phyloP scores from a whole-genome alignment of 2,113 vertebrate genomes.

The Zapornia atra region DNA sequence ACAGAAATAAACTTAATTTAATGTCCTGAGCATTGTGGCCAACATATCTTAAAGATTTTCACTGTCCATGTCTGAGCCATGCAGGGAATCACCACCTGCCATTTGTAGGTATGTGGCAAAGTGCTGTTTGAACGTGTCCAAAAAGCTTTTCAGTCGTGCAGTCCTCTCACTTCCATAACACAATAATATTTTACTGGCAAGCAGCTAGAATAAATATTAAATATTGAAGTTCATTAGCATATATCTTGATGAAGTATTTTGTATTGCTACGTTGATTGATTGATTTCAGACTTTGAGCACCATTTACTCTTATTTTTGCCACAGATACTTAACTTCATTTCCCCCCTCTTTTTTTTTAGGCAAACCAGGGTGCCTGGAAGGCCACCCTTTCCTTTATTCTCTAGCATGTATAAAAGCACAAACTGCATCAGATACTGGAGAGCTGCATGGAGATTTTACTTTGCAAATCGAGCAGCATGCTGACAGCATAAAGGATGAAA shows the following conservation, averaged over 20 bases:
- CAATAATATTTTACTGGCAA: neutral
- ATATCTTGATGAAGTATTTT: neutral
- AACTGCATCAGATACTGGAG: neutral
- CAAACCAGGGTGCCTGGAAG: neutral
- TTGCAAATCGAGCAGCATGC: slow-evolving; percentile 32
- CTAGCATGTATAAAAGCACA: neutral
- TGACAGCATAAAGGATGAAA: slow-evolving; percentile 56
- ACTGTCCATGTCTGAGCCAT: neutral
- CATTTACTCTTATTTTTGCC: neutral
- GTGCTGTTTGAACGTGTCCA: neutral
- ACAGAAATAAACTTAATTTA: neutral
- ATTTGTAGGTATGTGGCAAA: neutral
- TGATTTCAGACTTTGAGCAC: neutral
- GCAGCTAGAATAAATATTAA: neutral
- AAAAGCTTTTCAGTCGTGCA: neutral
- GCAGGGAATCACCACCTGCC: neutral
- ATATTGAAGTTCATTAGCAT: neutral
- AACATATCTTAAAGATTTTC: neutral
- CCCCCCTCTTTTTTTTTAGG: neutral
- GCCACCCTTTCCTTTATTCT: neutral
- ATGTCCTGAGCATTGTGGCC: neutral
- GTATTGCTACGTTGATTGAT: neutral
- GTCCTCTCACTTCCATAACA: neutral
- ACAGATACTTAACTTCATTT: neutral
- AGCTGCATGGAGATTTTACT: slow-evolving; percentile 33